A percentile compares a stretch with the other conserved stretches of the same genome.
These are phyloP conservation scores for Eurosta solidaginis DNA, from an alignment of 1,140 invertebrate species.

Conservation along the genomic window DNA sequence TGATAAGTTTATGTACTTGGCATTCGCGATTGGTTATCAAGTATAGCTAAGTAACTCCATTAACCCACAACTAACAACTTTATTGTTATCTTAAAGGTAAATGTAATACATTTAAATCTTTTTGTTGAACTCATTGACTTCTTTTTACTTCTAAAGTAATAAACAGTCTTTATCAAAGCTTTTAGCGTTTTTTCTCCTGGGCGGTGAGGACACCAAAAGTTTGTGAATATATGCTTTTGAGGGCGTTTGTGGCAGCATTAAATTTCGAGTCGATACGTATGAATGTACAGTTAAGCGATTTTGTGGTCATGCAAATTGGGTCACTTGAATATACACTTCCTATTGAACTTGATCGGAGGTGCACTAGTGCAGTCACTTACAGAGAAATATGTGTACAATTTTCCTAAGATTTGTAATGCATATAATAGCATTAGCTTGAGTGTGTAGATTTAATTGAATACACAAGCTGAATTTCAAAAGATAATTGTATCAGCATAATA, in stretches of 20 bases:
- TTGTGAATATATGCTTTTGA: background rate
- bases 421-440: no score
- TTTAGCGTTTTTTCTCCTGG: background rate
- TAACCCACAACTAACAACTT: no score
- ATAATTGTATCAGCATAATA: no score
- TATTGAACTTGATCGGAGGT: no score
- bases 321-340: background rate
- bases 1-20: no score
- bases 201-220: background rate
- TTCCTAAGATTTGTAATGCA: no score
- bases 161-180: background rate
- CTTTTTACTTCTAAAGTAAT: background rate
- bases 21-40: no score
- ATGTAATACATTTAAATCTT: background rate
- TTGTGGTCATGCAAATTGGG: constrained; percentile 15
- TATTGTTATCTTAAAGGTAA: background rate
- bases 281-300: background rate
- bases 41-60: no score
- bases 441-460: no score
- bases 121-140: constrained; percentile 13
- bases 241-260: constrained; percentile 12
- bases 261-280: background rate
- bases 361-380: no score
- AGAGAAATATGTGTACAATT: no score
- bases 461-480: no score